Base-by-base conservation (phyloP, 2,797 vertebrate species). In the Gobionotothen gibberifrons region DNA sequence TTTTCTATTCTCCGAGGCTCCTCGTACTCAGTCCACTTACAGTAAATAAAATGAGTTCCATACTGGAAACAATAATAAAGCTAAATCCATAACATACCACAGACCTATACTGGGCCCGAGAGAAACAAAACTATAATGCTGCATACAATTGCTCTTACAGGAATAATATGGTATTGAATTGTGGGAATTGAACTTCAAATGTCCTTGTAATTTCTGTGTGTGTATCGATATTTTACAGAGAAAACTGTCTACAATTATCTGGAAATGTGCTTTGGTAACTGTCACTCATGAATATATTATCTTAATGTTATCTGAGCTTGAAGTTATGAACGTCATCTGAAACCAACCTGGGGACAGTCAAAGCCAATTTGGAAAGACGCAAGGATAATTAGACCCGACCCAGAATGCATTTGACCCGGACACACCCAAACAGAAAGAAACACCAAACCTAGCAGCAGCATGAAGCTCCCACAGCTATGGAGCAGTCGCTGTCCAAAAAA, bases 391-490 rank as follows among this genome's bases (percentile, higher is more conserved):
- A 19, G 26, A 53, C 17, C 2, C 7, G 3, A 49, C 46, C 46
- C 13, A 54, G 29, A 22, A 61, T 48, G 16, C 40, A 39, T 44
- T 53, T 36, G 3, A 48, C 39, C 14, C 15, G 5, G 67, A 46
- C 19, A 52, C 3, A 29, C 47, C n/a, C 62, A 29, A 63, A 58
- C 7, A 51, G 16, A 63, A 52, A 32, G n/a, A 54, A 57, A 53
- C 15, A 5, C 10, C 10, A 40, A 52, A 14, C 12, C 11, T 68
- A 32, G 11, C 19, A 48, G 32, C 11, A 61, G 47, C 40, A 51
- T 26, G 21, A 60, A 60, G 44, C 21, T 4, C 21, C 47, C 56
- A 55, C 42, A 32, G 39, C 43, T 55, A 55, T 7, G 44, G 17
- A 29, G 12, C 22, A 32, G 32, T 13, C 1, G 11, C 26, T 19